phyloP scores from a whole-genome alignment of 2,888 invertebrate species.

The Pyrocoelia pectoralis region DNA sequence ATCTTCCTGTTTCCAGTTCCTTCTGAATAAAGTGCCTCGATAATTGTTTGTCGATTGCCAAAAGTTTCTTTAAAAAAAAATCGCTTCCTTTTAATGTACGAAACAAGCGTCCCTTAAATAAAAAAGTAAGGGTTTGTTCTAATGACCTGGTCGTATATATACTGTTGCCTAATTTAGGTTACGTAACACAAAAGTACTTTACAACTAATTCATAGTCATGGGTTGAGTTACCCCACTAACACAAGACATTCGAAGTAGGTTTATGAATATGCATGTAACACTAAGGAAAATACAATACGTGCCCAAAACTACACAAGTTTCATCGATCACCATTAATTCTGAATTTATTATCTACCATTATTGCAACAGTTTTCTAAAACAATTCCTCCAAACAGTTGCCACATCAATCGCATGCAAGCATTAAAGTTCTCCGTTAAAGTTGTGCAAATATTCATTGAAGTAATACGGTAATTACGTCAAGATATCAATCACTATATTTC shows the following conservation, averaged over 20 bases:
- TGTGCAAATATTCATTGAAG: no score
- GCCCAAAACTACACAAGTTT: background rate
- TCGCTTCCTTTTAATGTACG: no score
- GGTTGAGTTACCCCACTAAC: background rate
- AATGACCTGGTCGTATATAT: background rate
- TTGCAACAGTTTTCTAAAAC: no score
- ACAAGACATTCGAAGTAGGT: slow-evolving; percentile 4
- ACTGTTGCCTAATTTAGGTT: background rate
- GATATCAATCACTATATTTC: no score
- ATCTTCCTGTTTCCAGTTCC: no score
- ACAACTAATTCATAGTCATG: slow-evolving; percentile 10
- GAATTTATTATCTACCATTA: background rate
- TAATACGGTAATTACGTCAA: no score
- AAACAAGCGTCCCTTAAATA: background rate
- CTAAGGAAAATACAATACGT: slow-evolving; percentile 1
- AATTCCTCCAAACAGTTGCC: no score
- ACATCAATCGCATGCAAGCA: no score
- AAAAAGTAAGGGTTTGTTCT: background rate
- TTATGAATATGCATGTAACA: slow-evolving; percentile 17
- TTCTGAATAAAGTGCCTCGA: no score
- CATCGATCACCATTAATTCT: background rate
- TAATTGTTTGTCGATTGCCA: no score
- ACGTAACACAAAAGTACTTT: slow-evolving; percentile 8
- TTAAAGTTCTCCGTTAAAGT: no score
- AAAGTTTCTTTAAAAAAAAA: no score